Evolutionary conservation across 2,888 invertebrate genomes (phyloP), one percentile per base, ranked within the genome.

Genomic region (Allygus modestus): DNA sequence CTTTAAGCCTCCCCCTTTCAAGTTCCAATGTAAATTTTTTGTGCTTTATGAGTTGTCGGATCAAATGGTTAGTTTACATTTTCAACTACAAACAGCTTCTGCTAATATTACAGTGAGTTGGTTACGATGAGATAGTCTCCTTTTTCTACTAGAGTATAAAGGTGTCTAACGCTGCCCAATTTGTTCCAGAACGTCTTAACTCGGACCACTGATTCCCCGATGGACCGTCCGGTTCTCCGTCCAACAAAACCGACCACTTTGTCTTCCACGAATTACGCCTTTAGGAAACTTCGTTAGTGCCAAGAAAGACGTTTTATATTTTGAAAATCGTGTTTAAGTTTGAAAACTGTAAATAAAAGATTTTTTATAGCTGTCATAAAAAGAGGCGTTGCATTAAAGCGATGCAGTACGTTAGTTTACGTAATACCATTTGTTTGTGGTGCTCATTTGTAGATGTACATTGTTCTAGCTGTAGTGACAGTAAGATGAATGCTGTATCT

Each of bases 101-200:
- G n/a, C n/a, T n/a, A n/a, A n/a, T n/a, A n/a, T n/a, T n/a, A n/a
- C n/a, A n/a, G n/a, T n/a, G n/a, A n/a, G n/a, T n/a, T n/a, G n/a
- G n/a, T n/a, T n/a, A n/a, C n/a, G n/a, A n/a, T n/a, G n/a, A n/a
- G n/a, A n/a, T n/a, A n/a, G n/a, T n/a, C n/a, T n/a, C n/a, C n/a
- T n/a, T n/a, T n/a, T n/a, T n/a, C n/a, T n/a, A n/a, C n/a, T n/a
- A n/a, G n/a, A n/a, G n/a, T n/a, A n/a, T n/a, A n/a, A n/a, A n/a
- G n/a, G n/a, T n/a, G n/a, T n/a, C n/a, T n/a, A n/a, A n/a, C n/a
- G n/a, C n/a, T n/a, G n/a, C n/a, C n/a, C n/a, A 0, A 58, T 58
- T 20, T 81, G 58, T 81, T 81, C 7, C 81, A 81, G 81, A 81
- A 81, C 81, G 81, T 7, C 81, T 81, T 0, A 81, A 81, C 23